Conservation (phyloP, 2,888 invertebrate species). For the Serrognathus titanus region DNA sequence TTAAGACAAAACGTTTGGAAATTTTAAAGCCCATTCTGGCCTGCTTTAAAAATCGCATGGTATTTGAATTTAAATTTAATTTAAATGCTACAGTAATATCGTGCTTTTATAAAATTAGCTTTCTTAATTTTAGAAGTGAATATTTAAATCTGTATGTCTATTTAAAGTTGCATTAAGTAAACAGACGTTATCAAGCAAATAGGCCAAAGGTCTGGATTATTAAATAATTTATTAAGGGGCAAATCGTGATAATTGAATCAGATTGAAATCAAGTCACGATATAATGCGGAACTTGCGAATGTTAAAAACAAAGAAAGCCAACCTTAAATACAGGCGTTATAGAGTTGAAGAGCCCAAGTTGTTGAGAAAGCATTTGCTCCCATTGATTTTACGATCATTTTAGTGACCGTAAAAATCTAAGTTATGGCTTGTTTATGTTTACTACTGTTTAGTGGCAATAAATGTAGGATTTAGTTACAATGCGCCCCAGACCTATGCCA, state of each 20-base stretch:
- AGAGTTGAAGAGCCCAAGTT: conserved; percentile 26
- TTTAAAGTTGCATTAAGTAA: conserved; percentile 1
- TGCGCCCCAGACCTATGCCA: conserved; percentile 43
- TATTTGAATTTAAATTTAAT: too few relatives aligned
- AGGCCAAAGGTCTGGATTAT: conserved; percentile 28
- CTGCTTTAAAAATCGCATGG: too few relatives aligned
- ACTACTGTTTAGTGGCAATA: conserved; percentile 49
- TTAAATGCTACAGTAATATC: too few relatives aligned
- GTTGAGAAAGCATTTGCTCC: conserved; percentile 38
- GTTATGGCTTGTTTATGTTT: conserved; percentile 52
- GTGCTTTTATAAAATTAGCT: too few relatives aligned
- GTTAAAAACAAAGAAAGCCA: conserved; percentile 25
- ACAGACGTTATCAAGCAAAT: conserved; percentile 12
- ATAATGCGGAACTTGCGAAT: conserved; percentile 35
- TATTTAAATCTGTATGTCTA: conserved; percentile 3
- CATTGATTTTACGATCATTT: conserved; percentile 51
- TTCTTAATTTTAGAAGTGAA: background rate
- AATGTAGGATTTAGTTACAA: conserved; percentile 45
- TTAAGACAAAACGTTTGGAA: too few relatives aligned
- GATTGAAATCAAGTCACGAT: conserved; percentile 42
- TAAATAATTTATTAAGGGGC: conserved; percentile 29
- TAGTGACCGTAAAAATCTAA: conserved; percentile 50
- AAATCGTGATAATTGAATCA: conserved; percentile 44
- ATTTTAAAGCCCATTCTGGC: too few relatives aligned
- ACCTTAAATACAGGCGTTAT: conserved; percentile 28